Evolutionary conservation across 1,140 invertebrate genomes (phyloP).

Genomic region (Bombyx mandarina): DNA sequence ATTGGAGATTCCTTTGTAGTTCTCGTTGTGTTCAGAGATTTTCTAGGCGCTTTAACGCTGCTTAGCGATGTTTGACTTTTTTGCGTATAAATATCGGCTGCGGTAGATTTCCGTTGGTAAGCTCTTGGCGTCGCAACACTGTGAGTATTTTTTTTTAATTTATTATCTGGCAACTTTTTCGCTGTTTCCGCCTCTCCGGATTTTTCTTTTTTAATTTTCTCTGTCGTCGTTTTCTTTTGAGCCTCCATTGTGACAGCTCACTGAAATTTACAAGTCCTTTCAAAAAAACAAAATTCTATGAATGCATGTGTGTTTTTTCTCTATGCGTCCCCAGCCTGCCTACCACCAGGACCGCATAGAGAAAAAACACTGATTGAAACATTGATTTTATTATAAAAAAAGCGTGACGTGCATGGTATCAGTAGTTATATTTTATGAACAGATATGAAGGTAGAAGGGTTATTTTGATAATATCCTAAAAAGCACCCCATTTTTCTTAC

Average conservation of each 20-base stretch:
- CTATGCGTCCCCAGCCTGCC: too few relatives aligned
- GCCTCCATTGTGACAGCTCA: not conserved
- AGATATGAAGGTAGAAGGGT: too few relatives aligned
- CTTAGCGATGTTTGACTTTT: slow-evolving; percentile 17
- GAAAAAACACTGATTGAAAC: too few relatives aligned
- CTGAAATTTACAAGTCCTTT: too few relatives aligned
- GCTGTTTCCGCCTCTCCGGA: slow-evolving; percentile 18
- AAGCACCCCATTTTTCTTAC: too few relatives aligned
- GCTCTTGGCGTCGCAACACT: slow-evolving; percentile 35
- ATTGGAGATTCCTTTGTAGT: slow-evolving; percentile 30
- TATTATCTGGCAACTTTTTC: slow-evolving; percentile 31
- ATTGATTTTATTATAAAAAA: too few relatives aligned
- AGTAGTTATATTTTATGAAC: too few relatives aligned
- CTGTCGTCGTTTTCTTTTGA: not conserved
- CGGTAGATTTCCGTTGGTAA: slow-evolving; percentile 33
- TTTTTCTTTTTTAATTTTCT: slow-evolving; percentile 12
- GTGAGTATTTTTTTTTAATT: slow-evolving; percentile 30
- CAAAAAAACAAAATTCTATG: too few relatives aligned
- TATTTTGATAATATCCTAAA: too few relatives aligned
- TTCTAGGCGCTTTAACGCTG: slow-evolving; percentile 33
- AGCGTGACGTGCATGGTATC: too few relatives aligned
- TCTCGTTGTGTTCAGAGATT: slow-evolving; percentile 15
- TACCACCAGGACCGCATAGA: too few relatives aligned
- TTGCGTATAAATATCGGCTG: slow-evolving; percentile 46
- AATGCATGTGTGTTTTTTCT: too few relatives aligned